These are phyloP conservation scores for Mustela nigripes DNA, from an alignment of 2,113 vertebrate species.

Conservation along the genomic window DNA sequence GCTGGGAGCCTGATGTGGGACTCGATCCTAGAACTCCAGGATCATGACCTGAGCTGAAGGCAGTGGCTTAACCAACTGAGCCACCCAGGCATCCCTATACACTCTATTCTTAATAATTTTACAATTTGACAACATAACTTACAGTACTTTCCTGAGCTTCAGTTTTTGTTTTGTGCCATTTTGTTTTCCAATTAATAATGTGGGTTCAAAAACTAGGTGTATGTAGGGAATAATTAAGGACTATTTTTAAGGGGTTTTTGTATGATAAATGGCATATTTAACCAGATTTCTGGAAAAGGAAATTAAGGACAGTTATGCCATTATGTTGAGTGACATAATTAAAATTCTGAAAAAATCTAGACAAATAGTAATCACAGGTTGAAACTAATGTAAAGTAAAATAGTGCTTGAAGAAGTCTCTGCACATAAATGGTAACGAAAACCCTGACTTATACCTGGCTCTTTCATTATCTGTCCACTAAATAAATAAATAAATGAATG, in stretches of 20 bases:
- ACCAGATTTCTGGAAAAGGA: not conserved
- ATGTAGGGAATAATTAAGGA: not conserved
- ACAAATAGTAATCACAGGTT: not conserved
- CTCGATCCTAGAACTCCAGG: no score
- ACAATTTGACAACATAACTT: not conserved
- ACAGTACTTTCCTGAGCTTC: not conserved
- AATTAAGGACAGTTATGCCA: not conserved
- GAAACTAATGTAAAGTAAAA: not conserved
- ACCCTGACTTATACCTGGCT: not conserved
- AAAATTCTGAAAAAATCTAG: constrained; percentile 24
- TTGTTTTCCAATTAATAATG: not conserved
- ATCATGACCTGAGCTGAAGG: no score
- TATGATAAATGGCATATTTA: not conserved
- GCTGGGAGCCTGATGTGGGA: no score
- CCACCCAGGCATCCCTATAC: no score
- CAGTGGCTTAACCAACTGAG: no score
- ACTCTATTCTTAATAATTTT: not conserved
- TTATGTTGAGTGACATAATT: not conserved
- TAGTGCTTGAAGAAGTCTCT: not conserved
- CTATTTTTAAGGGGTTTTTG: not conserved
- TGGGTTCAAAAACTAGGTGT: not conserved
- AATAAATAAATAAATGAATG: not conserved
- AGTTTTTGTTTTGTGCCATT: not conserved
- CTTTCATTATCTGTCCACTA: not conserved
- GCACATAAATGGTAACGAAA: not conserved